These are phyloP conservation scores for Monochamus alternatus DNA, from an alignment of 2,888 invertebrate genomes.

Conservation along the genomic window DNA sequence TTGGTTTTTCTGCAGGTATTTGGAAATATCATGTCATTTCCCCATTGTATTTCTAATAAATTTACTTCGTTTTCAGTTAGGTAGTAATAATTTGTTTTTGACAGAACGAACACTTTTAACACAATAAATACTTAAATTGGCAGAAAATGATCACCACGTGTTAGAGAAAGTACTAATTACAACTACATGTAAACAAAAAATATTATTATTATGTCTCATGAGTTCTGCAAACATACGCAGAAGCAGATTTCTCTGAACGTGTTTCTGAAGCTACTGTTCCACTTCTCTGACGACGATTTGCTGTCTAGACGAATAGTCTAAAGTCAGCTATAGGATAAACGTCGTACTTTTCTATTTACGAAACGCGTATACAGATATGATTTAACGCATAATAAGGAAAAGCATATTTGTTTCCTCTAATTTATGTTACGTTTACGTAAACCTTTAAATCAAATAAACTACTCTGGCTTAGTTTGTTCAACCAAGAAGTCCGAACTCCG, in stretches of 20 bases:
- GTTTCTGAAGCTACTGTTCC: not conserved
- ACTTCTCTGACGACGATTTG: not conserved
- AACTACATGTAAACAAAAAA: no score
- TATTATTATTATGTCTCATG: not conserved
- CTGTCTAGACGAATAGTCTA: constrained; percentile 2
- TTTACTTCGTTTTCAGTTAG: no score
- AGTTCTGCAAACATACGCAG: not conserved
- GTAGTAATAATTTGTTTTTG: no score
- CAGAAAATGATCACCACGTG: not conserved
- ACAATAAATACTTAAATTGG: not conserved
- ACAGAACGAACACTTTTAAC: no score
- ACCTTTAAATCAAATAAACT: not conserved
- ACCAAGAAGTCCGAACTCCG: not conserved
- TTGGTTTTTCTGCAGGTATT: no score
- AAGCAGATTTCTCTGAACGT: constrained; percentile 5
- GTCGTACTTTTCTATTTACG: not conserved
- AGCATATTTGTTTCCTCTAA: not conserved
- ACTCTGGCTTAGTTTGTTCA: not conserved
- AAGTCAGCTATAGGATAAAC: not conserved
- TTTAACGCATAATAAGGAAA: not conserved
- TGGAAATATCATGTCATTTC: no score
- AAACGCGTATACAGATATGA: not conserved
- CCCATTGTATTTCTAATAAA: no score
- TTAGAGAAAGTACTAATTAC: not conserved
- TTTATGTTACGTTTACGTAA: not conserved